phyloP scores from a whole-genome alignment of 1,140 invertebrate species.

The Drosophila carrolli region DNA sequence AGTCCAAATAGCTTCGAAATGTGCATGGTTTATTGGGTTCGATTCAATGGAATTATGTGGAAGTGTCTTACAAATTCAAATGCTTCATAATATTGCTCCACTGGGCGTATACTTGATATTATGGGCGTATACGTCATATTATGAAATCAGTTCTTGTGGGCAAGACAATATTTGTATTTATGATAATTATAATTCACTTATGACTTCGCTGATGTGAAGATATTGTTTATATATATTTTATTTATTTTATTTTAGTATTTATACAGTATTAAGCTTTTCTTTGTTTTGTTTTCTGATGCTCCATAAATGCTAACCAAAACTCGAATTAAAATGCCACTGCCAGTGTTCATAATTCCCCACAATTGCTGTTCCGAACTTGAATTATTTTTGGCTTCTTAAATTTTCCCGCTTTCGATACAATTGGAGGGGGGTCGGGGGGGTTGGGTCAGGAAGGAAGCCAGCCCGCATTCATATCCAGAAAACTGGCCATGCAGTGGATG shows the following conservation, averaged over 20 bases:
- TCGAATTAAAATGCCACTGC: not conserved
- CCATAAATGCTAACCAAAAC: too few species aligned
- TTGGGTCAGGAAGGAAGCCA: not conserved
- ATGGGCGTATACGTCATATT: conserved; percentile 17
- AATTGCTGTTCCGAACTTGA: not conserved
- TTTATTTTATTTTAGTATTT: too few species aligned
- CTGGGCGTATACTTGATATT: conserved; percentile 19
- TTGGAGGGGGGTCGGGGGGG: too few species aligned
- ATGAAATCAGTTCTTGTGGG: not conserved
- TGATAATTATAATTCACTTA: too few species aligned
- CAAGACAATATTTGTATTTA: not conserved
- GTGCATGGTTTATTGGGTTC: not conserved
- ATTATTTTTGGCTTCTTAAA: not conserved
- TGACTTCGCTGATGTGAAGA: too few species aligned
- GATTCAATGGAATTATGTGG: not conserved
- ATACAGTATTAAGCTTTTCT: too few species aligned
- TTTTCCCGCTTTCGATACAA: conserved; percentile 1
- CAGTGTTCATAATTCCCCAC: not conserved
- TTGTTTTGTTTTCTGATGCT: too few species aligned
- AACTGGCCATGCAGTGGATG: not conserved
- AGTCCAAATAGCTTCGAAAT: not conserved
- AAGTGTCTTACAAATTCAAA: not conserved
- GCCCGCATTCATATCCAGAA: not conserved
- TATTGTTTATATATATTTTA: too few species aligned
- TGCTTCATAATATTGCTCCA: not conserved